These are phyloP conservation scores for Syrrhaptes paradoxus DNA, from an alignment of 2,113 vertebrate genomes.

Conservation along the genomic window DNA sequence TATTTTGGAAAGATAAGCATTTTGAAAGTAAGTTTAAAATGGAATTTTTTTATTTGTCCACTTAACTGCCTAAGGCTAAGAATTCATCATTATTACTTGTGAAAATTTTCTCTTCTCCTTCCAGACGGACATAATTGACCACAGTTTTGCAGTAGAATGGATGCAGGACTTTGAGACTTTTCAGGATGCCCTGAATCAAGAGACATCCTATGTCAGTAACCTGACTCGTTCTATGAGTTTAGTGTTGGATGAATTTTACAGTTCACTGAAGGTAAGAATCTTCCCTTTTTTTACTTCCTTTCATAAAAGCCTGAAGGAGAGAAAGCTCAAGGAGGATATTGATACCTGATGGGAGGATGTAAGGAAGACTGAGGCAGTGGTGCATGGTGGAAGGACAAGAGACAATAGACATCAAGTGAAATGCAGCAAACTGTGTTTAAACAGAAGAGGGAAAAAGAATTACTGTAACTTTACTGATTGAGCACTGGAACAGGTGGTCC, in stretches of 20 bases:
- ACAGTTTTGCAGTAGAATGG: slow-evolving; percentile 97
- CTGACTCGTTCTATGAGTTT: slow-evolving; percentile 97
- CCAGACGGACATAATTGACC: slow-evolving; percentile 95
- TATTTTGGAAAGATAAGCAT: neutral
- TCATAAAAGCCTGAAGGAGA: neutral
- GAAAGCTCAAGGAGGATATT: neutral
- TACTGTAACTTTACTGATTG: neutral
- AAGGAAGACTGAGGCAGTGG: neutral
- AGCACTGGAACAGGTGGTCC: neutral
- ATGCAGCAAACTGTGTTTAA: neutral
- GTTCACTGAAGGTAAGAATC: slow-evolving; percentile 83
- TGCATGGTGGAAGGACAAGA: neutral
- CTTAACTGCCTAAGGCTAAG: neutral
- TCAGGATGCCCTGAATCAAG: slow-evolving; percentile 95
- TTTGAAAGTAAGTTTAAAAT: neutral
- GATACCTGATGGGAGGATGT: neutral
- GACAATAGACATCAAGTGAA: neutral
- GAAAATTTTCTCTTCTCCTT: neutral
- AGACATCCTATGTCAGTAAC: slow-evolving; percentile 92
- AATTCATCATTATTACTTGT: neutral
- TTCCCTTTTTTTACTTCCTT: neutral
- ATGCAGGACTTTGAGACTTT: slow-evolving; percentile 98
- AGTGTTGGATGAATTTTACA: slow-evolving; percentile 96
- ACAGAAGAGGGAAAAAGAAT: neutral
- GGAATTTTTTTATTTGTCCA: neutral